Evolutionary conservation across 1,140 invertebrate genomes (phyloP), one percentile per base, ranked within the genome.

Genomic region (Liolophura sinensis): DNA sequence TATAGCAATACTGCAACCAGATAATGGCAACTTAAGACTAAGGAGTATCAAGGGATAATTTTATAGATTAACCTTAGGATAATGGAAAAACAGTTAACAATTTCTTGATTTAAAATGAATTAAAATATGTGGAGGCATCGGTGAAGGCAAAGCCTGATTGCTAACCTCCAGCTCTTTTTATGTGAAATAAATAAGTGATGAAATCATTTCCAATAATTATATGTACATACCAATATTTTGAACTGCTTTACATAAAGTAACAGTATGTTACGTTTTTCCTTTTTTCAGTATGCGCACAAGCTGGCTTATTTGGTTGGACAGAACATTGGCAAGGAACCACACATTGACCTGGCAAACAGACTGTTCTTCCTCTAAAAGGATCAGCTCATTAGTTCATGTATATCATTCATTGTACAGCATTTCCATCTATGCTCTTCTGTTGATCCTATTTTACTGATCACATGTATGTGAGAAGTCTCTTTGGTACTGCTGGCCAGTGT

Each of bases 281-380:
- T 68, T 47, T 81, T 82, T 68, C 92, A 95, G 77, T 85, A 85
- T 77, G 84, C 93, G 6, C 93, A 95, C 72, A 95, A 94, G 80
- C 74, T 95, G 67, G 93, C 93, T 0, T 94, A 92, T 71, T 81
- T 94, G 0, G 89, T 92, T 11, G 90, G 91, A 0, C 90, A 93
- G 72, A 87, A 85, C 54, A 84, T 93, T 20, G 81, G 87, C 54
- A 81, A 79, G 57, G 71, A 86, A 5, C 90, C 91, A 0, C 65
- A 64, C 49, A 68, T 78, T 54, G 67, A 71, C 14, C 64, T 87
- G n/a, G 75, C 76, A 16, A 80, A 87, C 52, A 71, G 78, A 52
- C 73, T 87, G 18, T 87, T 83, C 75, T 87, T 85, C 77, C 68
- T 87, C 68, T 87, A 78, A 75, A 64, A 49, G 7, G 22, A 64